Percentiles rank a stretch among this genome's conserved stretches.
phyloP scores from a whole-genome alignment of 2,888 invertebrate genomes.

The Diaprepes abbreviatus region DNA sequence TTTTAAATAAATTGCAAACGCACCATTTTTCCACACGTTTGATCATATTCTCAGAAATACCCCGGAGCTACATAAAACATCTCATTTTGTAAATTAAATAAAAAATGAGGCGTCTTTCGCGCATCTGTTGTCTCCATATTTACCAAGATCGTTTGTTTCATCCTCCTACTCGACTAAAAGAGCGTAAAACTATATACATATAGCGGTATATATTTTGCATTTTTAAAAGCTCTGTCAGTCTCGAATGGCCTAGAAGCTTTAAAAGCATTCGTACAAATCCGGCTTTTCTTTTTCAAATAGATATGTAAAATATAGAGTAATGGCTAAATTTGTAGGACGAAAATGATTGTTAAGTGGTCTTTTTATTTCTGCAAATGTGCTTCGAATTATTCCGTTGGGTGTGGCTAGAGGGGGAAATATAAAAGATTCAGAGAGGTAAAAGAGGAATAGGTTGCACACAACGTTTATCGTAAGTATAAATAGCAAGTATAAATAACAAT shows the following conservation, averaged over 20 bases:
- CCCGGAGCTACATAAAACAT: background rate
- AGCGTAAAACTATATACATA: background rate
- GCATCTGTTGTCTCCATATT: background rate
- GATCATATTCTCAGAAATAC: background rate
- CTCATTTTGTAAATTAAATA: slow-evolving; percentile 3
- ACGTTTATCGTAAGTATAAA: no score
- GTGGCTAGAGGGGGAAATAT: no score
- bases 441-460: no score
- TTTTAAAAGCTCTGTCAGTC: background rate
- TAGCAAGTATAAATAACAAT: no score
- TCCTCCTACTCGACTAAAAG: background rate
- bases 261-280: no score
- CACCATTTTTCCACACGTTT: background rate
- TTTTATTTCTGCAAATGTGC: no score
- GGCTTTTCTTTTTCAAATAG: background rate
- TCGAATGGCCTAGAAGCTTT: background rate
- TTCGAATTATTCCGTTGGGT: no score
- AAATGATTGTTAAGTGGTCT: no score
- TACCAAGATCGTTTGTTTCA: background rate
- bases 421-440: no score
- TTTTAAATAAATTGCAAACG: background rate
- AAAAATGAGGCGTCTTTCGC: background rate
- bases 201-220: background rate
- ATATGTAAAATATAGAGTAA: no score
- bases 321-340: no score